phyloP scores from a whole-genome alignment of 2,888 invertebrate genomes.

The Ophion slaviceki region DNA sequence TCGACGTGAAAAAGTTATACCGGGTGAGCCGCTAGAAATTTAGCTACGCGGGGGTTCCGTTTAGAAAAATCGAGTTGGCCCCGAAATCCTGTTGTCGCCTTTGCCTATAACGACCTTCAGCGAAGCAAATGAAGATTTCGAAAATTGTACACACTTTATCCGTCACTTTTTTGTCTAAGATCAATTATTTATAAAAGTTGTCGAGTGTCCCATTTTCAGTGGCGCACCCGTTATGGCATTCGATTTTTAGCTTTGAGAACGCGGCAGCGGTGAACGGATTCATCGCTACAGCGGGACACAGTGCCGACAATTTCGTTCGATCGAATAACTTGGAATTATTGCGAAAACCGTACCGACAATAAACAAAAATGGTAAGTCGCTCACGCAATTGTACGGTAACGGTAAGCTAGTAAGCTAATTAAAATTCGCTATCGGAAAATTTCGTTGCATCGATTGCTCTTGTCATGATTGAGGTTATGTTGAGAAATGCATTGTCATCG shows the following conservation, averaged over 20 bases:
- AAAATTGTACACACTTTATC: not conserved
- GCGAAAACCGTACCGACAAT: conserved; percentile 29
- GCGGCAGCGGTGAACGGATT: conserved; percentile 35
- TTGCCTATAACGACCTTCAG: not conserved
- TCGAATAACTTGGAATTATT: conserved; percentile 35
- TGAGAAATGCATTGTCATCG: conserved; percentile 70
- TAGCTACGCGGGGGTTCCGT: not conserved
- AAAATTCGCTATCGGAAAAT: not conserved
- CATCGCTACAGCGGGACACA: not conserved
- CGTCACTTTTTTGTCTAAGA: not conserved
- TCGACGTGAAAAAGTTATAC: not conserved
- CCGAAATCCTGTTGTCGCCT: not conserved
- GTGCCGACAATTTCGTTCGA: conserved; percentile 48
- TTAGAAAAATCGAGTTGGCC: not conserved
- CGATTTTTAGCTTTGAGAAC: not conserved
- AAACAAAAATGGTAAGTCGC: conserved; percentile 61
- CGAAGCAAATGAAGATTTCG: not conserved
- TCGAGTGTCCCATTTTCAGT: not conserved
- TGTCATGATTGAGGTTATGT: conserved; percentile 67
- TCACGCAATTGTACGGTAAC: not conserved
- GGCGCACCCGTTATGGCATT: not conserved
- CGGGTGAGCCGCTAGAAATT: not conserved
- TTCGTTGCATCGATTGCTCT: not conserved
- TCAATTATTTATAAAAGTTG: not conserved
- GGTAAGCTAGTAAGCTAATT: not conserved